phyloP scores from a whole-genome alignment of 2,888 invertebrate genomes.

The Rotaria macrura region DNA sequence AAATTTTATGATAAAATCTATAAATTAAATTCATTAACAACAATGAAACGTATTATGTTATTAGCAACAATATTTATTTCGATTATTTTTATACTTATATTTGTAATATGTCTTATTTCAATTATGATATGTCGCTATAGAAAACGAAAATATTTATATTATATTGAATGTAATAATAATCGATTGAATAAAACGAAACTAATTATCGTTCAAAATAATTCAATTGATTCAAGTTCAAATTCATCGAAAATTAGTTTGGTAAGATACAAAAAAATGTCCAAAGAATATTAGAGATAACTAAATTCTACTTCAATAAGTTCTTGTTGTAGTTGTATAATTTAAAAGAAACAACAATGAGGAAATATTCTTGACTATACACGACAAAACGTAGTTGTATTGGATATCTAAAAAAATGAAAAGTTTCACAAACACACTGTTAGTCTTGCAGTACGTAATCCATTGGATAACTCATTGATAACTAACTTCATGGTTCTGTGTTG shows the following conservation, averaged over 20 bases:
- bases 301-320: no score
- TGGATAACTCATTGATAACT: no score
- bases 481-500: no score
- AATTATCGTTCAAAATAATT: not conserved
- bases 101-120: not conserved
- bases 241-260: constrained; percentile 4
- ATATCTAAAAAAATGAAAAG: no score
- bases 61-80: not conserved
- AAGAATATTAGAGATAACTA: no score
- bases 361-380: no score
- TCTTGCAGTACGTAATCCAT: no score
- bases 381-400: no score
- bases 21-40: not conserved
- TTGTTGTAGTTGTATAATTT: no score
- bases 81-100: not conserved
- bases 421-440: no score
- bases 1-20: not conserved
- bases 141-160: not conserved
- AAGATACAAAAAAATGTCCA: not conserved
- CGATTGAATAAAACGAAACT: not conserved
- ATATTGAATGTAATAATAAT: not conserved
- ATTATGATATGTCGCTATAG: not conserved
- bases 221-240: not conserved
- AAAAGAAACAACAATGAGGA: no score
- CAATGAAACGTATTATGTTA: not conserved